Conservation (phyloP, 2,888 invertebrate species). For the Megamerina dolium region DNA sequence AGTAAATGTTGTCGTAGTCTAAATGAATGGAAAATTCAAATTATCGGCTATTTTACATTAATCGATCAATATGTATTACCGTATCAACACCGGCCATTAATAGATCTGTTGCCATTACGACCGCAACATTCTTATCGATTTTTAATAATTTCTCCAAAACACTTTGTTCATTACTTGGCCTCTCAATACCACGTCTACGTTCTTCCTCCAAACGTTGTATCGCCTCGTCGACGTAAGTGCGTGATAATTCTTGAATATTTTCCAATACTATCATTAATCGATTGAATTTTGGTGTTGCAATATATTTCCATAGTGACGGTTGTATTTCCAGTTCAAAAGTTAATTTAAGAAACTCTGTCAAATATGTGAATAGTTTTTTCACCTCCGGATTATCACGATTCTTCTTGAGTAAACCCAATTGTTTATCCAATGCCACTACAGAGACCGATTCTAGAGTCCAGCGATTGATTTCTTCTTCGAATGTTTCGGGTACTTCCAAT, state of each 20-base stretch:
- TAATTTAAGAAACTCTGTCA: conserved; percentile 16
- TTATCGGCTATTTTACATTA: not conserved
- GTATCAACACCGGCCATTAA: conserved; percentile 67
- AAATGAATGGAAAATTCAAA: not conserved
- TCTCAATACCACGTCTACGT: conserved; percentile 21
- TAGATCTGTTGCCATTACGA: conserved; percentile 66
- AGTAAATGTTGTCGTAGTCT: conserved; percentile 35
- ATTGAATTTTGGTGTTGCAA: conserved; percentile 28
- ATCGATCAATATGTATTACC: conserved; percentile 53
- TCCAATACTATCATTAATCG: conserved; percentile 30
- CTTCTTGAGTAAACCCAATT: conserved; percentile 32
- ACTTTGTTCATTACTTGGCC: conserved; percentile 49
- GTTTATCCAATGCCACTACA: conserved; percentile 47
- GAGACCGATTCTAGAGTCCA: conserved; percentile 57
- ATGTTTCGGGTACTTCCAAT: conserved; percentile 47
- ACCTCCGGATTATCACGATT: conserved; percentile 21
- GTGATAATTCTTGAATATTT: conserved; percentile 28
- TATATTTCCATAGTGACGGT: conserved; percentile 30
- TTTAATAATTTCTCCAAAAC: conserved; percentile 60
- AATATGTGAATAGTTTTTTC: conserved; percentile 21
- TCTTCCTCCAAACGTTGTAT: conserved; percentile 28
- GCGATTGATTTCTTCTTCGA: conserved; percentile 52
- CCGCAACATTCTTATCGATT: conserved; percentile 57
- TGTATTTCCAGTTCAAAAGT: conserved; percentile 28
- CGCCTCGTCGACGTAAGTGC: conserved; percentile 42